These are phyloP conservation scores for Pseudococcus viburni DNA, from an alignment of 2,888 invertebrate species.

Conservation along the genomic window DNA sequence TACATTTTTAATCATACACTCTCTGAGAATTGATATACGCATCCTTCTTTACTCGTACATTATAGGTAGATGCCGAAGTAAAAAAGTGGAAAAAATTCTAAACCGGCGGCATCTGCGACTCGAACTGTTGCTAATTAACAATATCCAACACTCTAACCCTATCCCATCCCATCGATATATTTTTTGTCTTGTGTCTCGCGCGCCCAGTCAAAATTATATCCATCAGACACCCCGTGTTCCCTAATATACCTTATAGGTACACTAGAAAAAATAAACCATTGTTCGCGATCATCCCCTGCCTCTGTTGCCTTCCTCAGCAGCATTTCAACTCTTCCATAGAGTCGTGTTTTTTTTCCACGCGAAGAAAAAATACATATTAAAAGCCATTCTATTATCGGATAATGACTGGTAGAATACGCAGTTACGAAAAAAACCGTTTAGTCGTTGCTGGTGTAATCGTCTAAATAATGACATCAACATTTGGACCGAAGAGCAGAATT, in stretches of 20 bases:
- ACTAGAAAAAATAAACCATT: conserved; percentile 28
- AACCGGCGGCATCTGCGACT: conserved; percentile 59
- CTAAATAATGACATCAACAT: conserved; percentile 65
- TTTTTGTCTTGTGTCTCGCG: conserved; percentile 58
- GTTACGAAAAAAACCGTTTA: conserved; percentile 54
- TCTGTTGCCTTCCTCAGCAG: background rate
- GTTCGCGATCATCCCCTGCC: conserved; percentile 9
- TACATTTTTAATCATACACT: too few relatives aligned
- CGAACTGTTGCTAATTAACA: conserved; percentile 59
- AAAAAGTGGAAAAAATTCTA: conserved; percentile 4
- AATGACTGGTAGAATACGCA: conserved; percentile 48
- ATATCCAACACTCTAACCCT: background rate
- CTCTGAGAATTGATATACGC: too few relatives aligned
- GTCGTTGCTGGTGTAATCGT: conserved; percentile 34
- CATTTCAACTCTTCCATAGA: background rate
- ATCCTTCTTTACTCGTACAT: too few relatives aligned
- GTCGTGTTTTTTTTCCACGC: background rate
- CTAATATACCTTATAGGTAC: conserved; percentile 9
- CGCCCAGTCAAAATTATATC: conserved; percentile 57
- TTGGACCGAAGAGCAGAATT: background rate
- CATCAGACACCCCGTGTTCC: conserved; percentile 62
- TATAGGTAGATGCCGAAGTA: background rate
- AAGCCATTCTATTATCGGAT: conserved; percentile 57
- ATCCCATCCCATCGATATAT: background rate
- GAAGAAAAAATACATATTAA: conserved; percentile 18